Conservation (phyloP, 1,140 invertebrate species). For the Himalopsyche phryganea region DNA sequence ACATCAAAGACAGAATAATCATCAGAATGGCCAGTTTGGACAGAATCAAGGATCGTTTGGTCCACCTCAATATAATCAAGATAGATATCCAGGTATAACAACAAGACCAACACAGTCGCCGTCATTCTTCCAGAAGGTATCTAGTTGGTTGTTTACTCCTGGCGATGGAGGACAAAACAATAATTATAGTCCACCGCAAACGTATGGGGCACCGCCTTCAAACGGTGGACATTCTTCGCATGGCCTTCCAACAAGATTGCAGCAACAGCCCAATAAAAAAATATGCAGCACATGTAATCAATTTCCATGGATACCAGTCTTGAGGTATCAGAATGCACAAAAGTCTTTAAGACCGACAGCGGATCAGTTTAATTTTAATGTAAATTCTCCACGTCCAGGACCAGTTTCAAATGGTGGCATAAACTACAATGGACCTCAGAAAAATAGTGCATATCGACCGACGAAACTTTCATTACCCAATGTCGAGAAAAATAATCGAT, state of each 20-base stretch:
- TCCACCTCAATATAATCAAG: slow-evolving; percentile 6
- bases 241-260: slow-evolving; percentile 14
- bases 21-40: slow-evolving; percentile 2
- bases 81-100: slow-evolving; percentile 20
- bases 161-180: background rate
- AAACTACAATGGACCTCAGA: background rate
- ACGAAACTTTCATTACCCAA: slow-evolving; percentile 27
- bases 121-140: slow-evolving; percentile 49
- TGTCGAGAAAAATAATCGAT: slow-evolving; percentile 23
- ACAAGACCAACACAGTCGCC: slow-evolving; percentile 36
- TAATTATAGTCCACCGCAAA: background rate
- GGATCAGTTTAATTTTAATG: background rate
- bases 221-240: slow-evolving; percentile 3
- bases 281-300: slow-evolving; percentile 72
- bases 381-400: background rate
- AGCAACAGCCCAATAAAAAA: slow-evolving; percentile 43
- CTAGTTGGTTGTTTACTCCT: slow-evolving; percentile 44
- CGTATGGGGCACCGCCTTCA: background rate
- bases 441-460: slow-evolving; percentile 23
- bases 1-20: slow-evolving; percentile 25
- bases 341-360: slow-evolving; percentile 1
- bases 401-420: background rate
- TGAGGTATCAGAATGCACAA: slow-evolving; percentile 46
- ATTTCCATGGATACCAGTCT: slow-evolving; percentile 73
- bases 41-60: slow-evolving; percentile 12